phyloP scores from a whole-genome alignment of 1,140 invertebrate genomes.

The Aethina tumida region DNA sequence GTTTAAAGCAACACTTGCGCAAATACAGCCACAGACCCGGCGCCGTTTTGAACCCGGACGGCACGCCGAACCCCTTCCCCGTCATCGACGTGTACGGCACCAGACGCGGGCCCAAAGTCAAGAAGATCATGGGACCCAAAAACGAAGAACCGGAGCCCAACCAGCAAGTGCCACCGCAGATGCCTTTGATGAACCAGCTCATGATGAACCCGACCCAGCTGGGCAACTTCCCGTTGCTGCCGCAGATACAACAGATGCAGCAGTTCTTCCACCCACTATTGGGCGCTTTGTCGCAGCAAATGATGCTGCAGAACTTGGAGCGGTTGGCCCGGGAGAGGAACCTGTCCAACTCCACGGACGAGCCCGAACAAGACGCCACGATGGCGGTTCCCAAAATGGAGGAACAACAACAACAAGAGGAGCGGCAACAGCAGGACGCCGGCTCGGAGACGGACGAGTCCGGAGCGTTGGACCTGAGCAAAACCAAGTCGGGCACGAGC shows the following conservation, averaged over 20 bases:
- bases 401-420: constrained; percentile 4
- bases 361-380: too few species aligned
- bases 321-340: constrained; percentile 7
- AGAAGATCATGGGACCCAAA: constrained; percentile 37
- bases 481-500: constrained; percentile 44
- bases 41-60: constrained; percentile 78
- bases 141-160: constrained; percentile 11
- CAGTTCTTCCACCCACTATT: constrained; percentile 20
- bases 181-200: constrained; percentile 7
- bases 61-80: constrained; percentile 72
- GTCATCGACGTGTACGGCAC: constrained; percentile 89
- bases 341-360: background rate
- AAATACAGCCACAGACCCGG: constrained; percentile 85
- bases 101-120: constrained; percentile 66
- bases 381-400: background rate
- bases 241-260: constrained; percentile 18
- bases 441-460: constrained; percentile 9
- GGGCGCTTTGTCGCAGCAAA: constrained; percentile 36
- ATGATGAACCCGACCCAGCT: constrained; percentile 21
- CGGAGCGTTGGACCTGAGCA: constrained; percentile 48
- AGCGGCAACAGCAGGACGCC: background rate
- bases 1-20: constrained; percentile 87
- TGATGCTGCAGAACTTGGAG: constrained; percentile 10
- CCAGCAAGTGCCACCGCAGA: constrained; percentile 18
- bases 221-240: constrained; percentile 30